Base-by-base conservation (phyloP, 1,140 invertebrate genomes). In the Lysiphlebus fabarum region DNA sequence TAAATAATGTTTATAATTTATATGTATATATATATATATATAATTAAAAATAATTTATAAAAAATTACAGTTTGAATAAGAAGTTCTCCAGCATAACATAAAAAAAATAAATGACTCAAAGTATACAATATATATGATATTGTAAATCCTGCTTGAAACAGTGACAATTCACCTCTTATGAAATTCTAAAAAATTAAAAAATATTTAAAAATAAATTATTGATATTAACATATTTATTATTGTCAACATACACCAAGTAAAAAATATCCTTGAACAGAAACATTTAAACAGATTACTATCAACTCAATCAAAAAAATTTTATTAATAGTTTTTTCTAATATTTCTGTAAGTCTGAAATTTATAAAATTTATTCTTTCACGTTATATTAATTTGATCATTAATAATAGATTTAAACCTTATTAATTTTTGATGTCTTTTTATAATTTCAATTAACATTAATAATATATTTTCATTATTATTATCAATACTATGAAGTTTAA, bases 281-380 rank as follows among this genome's bases (percentile, higher is more conserved):
- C 57, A 37, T 51, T 61, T n/a, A 66, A 38, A 1, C 49, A 53
- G 34, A 53, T 64, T 3, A 14, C 57, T 9, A 60, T 9, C 5
- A 62, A 38, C 45, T 66, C 62, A 1, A 53, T 40, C 1, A 68
- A 57, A 53, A 68, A 48, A 44, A 66, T 58, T 7, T 51, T 8
- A 17, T 61, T 63, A 26, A 65, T 66, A 56, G 72, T 76, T 0
- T 53, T 26, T 64, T 82, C 76, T 41, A 82, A 67, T 12, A 68
- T 66, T 5, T 34, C 55, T 1, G 70, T 67, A 1, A 76, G 66
- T 26, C 70, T 62, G 65, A 76, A 61, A 36, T 26, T 1, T 26
- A 26, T 26, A 26, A 26, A 26, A 2, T 26, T 26, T 26, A 26
- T 38, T 60, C 26, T 37, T 10, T 10, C 6, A 7, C 33, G 37